phyloP scores from a whole-genome alignment of 1,140 invertebrate genomes.

The Tetramorium simillimum region DNA sequence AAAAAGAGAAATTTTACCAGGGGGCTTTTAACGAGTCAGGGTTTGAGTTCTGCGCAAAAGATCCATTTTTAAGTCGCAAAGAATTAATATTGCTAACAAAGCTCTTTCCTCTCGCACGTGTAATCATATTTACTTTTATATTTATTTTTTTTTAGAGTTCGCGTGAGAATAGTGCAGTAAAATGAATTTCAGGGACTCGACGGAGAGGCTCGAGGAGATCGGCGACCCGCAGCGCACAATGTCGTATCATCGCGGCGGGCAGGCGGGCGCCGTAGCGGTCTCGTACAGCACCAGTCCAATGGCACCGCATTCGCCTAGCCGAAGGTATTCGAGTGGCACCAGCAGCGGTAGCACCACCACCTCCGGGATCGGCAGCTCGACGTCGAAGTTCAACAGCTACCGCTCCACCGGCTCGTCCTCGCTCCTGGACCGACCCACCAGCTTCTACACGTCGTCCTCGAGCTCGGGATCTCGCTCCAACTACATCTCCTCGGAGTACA shows the following conservation, averaged over 20 bases:
- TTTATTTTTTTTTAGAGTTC: constrained; percentile 33
- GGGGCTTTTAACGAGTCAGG: no score
- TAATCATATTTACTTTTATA: not conserved
- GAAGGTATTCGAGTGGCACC: constrained; percentile 77
- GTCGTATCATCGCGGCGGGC: constrained; percentile 81
- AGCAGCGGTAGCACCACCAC: constrained; percentile 67
- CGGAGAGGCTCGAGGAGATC: constrained; percentile 40
- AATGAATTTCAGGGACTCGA: constrained; percentile 55
- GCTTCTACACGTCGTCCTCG: constrained; percentile 68
- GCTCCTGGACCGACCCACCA: constrained; percentile 68
- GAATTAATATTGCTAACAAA: not conserved
- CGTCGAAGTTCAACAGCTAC: constrained; percentile 74
- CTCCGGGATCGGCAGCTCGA: constrained; percentile 62
- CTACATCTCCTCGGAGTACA: constrained; percentile 67
- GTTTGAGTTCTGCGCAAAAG: no score
- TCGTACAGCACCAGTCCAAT: constrained; percentile 81
- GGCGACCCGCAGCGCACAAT: constrained; percentile 74
- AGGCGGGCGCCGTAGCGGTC: constrained; percentile 82
- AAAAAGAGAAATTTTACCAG: not conserved
- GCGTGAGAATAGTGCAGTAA: constrained; percentile 43
- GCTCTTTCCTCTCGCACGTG: not conserved
- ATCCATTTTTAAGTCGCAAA: not conserved
- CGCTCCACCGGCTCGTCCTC: constrained; percentile 66
- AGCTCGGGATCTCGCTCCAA: constrained; percentile 54
- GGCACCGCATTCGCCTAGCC: constrained; percentile 81